Evolutionary conservation across 2,797 vertebrate genomes (phyloP).

Genomic region (Prunella strophiata): DNA sequence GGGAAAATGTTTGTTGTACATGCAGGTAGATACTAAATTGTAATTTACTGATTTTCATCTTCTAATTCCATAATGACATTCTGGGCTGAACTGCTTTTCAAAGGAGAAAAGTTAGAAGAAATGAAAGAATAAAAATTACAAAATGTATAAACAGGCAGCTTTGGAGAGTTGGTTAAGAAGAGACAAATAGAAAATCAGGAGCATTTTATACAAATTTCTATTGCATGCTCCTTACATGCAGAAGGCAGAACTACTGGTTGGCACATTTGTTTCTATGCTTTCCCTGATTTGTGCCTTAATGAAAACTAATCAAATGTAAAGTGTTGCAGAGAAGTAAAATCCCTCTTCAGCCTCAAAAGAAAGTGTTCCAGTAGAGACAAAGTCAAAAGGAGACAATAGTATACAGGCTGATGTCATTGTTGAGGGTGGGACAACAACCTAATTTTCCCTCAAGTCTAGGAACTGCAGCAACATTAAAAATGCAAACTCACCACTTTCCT

Average conservation of each 20-base stretch:
- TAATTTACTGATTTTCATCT: background rate
- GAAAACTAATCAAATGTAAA: background rate
- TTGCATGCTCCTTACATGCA: background rate
- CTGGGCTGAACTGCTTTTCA: background rate
- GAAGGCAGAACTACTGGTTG: background rate
- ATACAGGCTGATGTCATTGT: background rate
- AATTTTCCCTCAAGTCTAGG: background rate
- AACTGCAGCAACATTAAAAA: background rate
- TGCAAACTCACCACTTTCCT: background rate
- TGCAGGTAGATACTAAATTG: background rate
- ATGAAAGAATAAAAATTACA: background rate
- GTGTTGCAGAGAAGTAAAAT: background rate
- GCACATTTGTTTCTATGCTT: background rate
- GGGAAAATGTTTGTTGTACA: background rate
- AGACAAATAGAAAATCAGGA: background rate
- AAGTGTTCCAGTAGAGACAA: background rate
- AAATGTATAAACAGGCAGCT: background rate
- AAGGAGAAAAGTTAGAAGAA: background rate
- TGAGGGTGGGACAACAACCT: background rate
- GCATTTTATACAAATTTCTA: background rate
- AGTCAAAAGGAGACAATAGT: background rate
- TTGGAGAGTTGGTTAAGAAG: background rate
- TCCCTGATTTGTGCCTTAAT: conserved; percentile 45
- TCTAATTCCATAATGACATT: background rate
- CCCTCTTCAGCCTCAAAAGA: background rate